Base-by-base conservation (phyloP, 2,113 vertebrate species). In the Peromyscus maniculatus region DNA sequence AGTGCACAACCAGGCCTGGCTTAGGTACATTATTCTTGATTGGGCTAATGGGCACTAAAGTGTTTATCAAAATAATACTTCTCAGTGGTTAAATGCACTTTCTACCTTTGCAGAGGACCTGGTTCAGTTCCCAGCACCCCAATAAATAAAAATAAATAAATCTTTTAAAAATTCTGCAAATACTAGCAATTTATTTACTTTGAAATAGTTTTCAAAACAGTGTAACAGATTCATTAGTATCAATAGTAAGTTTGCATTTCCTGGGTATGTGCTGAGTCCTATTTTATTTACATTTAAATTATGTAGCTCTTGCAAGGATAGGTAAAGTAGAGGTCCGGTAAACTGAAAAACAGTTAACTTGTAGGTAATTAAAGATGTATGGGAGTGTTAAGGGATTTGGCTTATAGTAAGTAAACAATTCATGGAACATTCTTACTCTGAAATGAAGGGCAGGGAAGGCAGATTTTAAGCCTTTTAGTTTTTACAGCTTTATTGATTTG, bases 391-490 rank as follows among this genome's bases (percentile, higher is more conserved):
- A 90, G 36, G 57, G 39, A 69, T 93, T 89, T 94, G 69, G 16
- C 33, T 87, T 93, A 94, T 66, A 71, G 75, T 69, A 95, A 75
- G 46, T 64, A 92, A 36, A 57, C 39, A 94, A 33, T 83, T 69
- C 64, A 88, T 28, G 77, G 79, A 82, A 92, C 78, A 28, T 72
- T 77, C 79, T 94, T 95, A 64, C 39, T 92, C 49, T 83, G 28
- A 93, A 94, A 49, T 72, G 59, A 93, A 90, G 33, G 31, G 3
- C 80, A 28, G 84, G 12, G 12, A 59, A 77, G 7, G 55, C 11
- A 92, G 3, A 52, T 94, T 97, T 84, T 67, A 91, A 84, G 31
- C 90, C 28, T 96, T 91, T 52, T 89, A 55, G 72, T 91, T 96
- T 97, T 97, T 89, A 80, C 0, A 86, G 10, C 59, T 59, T 78